Conservation (phyloP, 2,888 invertebrate genomes). For the Rotaria sp. region DNA sequence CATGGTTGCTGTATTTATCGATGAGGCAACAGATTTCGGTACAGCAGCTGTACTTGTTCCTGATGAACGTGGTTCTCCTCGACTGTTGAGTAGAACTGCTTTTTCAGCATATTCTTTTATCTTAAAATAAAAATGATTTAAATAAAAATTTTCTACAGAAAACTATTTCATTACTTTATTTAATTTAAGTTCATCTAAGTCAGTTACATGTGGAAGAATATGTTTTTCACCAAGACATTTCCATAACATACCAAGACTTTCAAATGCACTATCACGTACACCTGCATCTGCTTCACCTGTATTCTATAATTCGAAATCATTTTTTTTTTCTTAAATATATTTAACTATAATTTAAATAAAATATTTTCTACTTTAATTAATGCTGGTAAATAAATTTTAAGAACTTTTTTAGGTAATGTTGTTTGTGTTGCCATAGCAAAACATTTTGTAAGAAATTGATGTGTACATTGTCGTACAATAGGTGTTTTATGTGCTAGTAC, state of each 20-base stretch:
- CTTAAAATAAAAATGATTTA: slow-evolving; percentile 54
- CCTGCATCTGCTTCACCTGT: slow-evolving; percentile 67
- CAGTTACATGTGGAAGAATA: slow-evolving; percentile 75
- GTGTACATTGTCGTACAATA: slow-evolving; percentile 57
- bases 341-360: not conserved
- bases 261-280: slow-evolving; percentile 83
- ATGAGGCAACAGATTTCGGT: not conserved
- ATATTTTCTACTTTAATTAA: slow-evolving; percentile 63
- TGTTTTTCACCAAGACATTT: slow-evolving; percentile 91
- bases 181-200: slow-evolving; percentile 82
- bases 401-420: slow-evolving; percentile 75
- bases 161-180: slow-evolving; percentile 62
- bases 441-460: slow-evolving; percentile 73
- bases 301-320: slow-evolving; percentile 45
- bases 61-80: slow-evolving; percentile 43
- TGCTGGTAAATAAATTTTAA: slow-evolving; percentile 72
- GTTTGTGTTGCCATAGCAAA: slow-evolving; percentile 71
- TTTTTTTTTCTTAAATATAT: not conserved
- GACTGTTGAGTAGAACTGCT: slow-evolving; percentile 63
- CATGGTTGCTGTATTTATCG: not conserved
- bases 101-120: slow-evolving; percentile 86
- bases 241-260: slow-evolving; percentile 84
- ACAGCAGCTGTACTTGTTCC: not conserved
- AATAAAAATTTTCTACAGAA: not conserved
- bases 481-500: slow-evolving; percentile 66